Evolutionary conservation across 2,113 vertebrate species (phyloP).

Genomic region (Cyprinodon tularosa): DNA sequence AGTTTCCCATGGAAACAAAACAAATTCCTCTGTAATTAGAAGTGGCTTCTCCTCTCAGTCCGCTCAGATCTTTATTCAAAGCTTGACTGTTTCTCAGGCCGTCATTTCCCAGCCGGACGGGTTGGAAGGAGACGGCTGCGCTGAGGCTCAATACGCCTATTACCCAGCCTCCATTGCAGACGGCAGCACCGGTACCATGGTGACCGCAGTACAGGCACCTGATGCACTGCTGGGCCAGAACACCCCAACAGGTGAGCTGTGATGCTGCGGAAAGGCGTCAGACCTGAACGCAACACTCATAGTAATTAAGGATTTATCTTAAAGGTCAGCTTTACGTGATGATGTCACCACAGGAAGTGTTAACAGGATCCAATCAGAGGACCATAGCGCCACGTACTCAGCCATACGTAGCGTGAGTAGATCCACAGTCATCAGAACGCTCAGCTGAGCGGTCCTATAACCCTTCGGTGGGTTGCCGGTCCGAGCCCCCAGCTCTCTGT

Average conservation of each 20-base stretch:
- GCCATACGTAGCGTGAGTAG: conserved; percentile 88
- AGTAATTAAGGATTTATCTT: conserved; percentile 8
- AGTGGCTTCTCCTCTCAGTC: background rate
- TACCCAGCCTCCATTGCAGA: conserved; percentile 83
- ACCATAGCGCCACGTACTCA: conserved; percentile 91
- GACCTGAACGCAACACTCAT: too few relatives aligned
- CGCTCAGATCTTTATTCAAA: background rate
- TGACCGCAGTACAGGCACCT: conserved; percentile 80
- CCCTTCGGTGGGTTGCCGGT: too few relatives aligned
- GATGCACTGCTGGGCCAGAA: conserved; percentile 80
- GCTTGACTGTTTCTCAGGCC: conserved; percentile 59
- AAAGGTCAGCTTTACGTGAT: conserved; percentile 95
- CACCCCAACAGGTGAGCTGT: conserved; percentile 74
- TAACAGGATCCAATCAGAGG: conserved; percentile 87
- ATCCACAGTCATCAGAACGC: background rate
- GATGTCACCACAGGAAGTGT: conserved; percentile 96
- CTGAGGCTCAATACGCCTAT: conserved; percentile 82
- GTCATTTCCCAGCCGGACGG: conserved; percentile 82
- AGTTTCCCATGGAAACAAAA: background rate
- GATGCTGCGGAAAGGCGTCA: background rate
- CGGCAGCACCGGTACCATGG: conserved; percentile 77
- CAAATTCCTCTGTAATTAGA: background rate
- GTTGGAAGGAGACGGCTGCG: conserved; percentile 74
- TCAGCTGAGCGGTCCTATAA: too few relatives aligned
- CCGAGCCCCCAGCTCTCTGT: too few relatives aligned